Evolutionary conservation across 2,797 vertebrate genomes (phyloP), one percentile per base, ranked within the genome.

Genomic region (Argentina silus): DNA sequence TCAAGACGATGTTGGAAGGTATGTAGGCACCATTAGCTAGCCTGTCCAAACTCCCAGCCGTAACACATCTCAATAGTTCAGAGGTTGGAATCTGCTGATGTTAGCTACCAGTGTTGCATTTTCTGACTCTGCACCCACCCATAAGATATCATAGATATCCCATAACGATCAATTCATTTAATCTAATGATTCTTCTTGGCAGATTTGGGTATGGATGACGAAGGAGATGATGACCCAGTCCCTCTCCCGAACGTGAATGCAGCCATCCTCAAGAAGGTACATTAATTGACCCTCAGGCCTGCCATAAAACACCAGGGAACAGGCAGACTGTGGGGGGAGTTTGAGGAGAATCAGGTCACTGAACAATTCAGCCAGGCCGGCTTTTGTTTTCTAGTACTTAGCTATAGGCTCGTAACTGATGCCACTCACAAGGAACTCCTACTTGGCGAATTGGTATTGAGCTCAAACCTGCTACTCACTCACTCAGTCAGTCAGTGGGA

Each of bases 1-100:
- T 99, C 82, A 99, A 99, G 89, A 99, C 98, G 11, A 99, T 99
- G 98, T 92, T 99, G 81, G 98, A 99, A 96, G 98, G 98, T 98
- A 87, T 93, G 86, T 50, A 6, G 1, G 1, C 36, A 11, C 11
- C 59, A 27, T 6, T 55, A 36, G n/a, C n/a, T n/a, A n/a, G n/a
- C n/a, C n/a, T n/a, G n/a, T n/a, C n/a, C n/a, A n/a, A n/a, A n/a
- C n/a, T n/a, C n/a, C n/a, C n/a, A n/a, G n/a, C n/a, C n/a, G n/a
- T n/a, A n/a, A n/a, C n/a, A 14, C 10, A 14, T 14, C 12, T 61
- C 12, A 6, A 2, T 61, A 36, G 59, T 60, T 11, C 12, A 50
- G 21, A 53, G 45, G 47, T 21, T 67, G 36, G 11, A 36, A 15
- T 19, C 7, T 61, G 3, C 6, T 69, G n/a, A n/a, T 42, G 23